phyloP scores from a whole-genome alignment of 2,797 vertebrate species.

The Urosaurus nigricauda region DNA sequence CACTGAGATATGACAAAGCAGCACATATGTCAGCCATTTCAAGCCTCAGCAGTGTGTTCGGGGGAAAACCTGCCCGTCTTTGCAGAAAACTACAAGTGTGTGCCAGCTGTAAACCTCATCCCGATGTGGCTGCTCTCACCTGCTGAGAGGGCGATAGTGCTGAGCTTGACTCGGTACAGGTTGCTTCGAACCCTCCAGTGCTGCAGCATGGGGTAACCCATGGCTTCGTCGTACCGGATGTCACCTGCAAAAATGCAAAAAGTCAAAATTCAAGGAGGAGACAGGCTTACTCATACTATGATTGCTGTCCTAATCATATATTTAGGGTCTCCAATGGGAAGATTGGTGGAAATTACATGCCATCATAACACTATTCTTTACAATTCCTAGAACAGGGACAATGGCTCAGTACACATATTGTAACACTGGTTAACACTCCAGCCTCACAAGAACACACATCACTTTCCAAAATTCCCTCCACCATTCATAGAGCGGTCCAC shows the following conservation, averaged over 20 bases:
- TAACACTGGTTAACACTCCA: too few species aligned
- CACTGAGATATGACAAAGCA: not conserved
- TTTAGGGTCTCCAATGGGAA: rapidly evolving
- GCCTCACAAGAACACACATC: too few species aligned
- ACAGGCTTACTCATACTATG: rapidly evolving
- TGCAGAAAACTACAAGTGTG: rapidly evolving
- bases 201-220: conserved; percentile 97
- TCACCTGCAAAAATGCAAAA: conserved; percentile 81
- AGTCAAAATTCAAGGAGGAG: not conserved
- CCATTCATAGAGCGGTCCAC: too few species aligned
- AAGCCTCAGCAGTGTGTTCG: not conserved
- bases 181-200: conserved; percentile 97
- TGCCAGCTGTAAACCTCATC: rapidly evolving
- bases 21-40: not conserved
- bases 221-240: conserved; percentile 92
- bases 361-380: not conserved
- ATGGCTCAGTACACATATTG: too few species aligned
- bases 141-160: conserved; percentile 94
- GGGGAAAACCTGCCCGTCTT: not conserved
- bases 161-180: conserved; percentile 96
- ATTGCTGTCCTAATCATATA: rapidly evolving
- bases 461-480: too few species aligned
- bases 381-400: not conserved
- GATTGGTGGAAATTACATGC: not conserved
- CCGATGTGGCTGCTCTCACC: conserved; percentile 78